Evolutionary conservation across 2,113 vertebrate species (phyloP).

Genomic region (Mormyrus lacerda): DNA sequence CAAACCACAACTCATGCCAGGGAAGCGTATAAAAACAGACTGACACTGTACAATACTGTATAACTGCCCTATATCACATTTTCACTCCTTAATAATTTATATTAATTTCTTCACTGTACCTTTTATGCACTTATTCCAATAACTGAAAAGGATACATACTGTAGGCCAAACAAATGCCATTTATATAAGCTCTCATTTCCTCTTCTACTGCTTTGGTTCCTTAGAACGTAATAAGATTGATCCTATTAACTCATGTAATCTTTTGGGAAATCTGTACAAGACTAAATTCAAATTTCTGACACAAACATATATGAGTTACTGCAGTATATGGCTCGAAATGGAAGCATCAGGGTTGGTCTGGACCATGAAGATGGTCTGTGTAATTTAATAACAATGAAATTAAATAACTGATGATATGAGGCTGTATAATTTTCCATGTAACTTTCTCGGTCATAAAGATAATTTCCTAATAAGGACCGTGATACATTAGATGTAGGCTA

Average conservation of each 20-base stretch:
- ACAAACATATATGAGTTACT: neutral
- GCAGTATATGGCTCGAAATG: neutral
- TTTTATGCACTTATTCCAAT: neutral
- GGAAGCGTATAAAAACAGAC: neutral
- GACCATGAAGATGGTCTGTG: neutral
- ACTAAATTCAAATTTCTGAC: neutral
- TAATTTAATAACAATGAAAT: neutral
- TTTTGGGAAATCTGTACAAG: neutral
- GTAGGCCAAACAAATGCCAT: neutral
- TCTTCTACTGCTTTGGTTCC: neutral
- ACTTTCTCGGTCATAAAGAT: neutral
- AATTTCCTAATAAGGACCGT: neutral
- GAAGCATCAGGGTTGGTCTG: neutral
- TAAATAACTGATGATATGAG: neutral
- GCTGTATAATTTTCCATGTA: neutral
- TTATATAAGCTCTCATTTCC: neutral
- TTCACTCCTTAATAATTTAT: neutral
- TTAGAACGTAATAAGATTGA: neutral
- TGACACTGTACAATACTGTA: neutral
- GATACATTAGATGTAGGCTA: neutral
- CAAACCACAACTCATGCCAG: neutral
- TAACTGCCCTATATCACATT: neutral
- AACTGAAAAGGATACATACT: neutral
- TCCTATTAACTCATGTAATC: neutral
- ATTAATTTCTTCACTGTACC: neutral